A percentile compares a stretch with the other conserved stretches of the same genome.
These are phyloP conservation scores for Catharus minimus DNA, from an alignment of 2,113 vertebrate species.

Conservation along the genomic window DNA sequence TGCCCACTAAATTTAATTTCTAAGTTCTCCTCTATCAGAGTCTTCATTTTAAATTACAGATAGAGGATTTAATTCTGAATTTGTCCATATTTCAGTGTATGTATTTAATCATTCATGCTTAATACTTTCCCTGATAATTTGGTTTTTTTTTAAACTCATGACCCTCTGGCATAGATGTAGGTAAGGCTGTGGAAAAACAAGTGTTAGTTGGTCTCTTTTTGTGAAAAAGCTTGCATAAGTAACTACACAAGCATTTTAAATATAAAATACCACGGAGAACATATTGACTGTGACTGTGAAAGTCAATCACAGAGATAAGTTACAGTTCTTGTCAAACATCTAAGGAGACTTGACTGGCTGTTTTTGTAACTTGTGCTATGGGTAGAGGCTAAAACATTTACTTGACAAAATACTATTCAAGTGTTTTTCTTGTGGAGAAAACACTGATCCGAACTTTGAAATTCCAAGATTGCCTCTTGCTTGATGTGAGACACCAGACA, in stretches of 20 bases:
- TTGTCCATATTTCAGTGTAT: not conserved
- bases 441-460: not conserved
- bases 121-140: not conserved
- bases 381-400: not conserved
- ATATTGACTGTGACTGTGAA: not conserved
- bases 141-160: not conserved
- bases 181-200: not conserved
- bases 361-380: not conserved
- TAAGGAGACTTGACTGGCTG: not conserved
- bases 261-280: not conserved
- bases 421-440: not conserved
- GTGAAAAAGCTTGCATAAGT: not conserved
- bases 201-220: not conserved
- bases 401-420: not conserved
- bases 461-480: not conserved
- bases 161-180: not conserved
- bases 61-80: not conserved
- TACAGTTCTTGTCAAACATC: not conserved
- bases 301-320: not conserved
- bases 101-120: not conserved
- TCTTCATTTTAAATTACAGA: not conserved
- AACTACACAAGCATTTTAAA: not conserved
- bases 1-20: not conserved
- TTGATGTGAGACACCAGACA: not conserved
- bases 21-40: not conserved